phyloP scores from a whole-genome alignment of 2,797 vertebrate species.

The Thalassophryne amazonica region DNA sequence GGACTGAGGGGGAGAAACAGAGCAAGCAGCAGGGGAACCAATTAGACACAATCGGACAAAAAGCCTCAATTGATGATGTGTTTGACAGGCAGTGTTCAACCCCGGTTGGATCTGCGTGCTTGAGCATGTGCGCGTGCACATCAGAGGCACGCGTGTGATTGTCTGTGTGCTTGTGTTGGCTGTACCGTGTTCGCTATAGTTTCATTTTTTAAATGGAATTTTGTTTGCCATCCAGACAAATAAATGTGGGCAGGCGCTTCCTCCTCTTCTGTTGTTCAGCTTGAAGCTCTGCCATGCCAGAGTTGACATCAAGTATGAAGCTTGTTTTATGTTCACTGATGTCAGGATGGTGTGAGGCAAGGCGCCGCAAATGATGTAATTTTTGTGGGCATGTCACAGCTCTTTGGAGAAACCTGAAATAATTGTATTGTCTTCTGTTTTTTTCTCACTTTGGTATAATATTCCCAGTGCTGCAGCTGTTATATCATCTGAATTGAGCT shows the following conservation, averaged over 20 bases:
- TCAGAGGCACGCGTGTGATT: slow-evolving; percentile 10
- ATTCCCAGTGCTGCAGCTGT: too few species aligned
- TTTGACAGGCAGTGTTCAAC: slow-evolving; percentile 75
- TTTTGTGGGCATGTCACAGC: too few species aligned
- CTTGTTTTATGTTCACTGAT: too few species aligned
- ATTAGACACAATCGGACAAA: slow-evolving; percentile 83
- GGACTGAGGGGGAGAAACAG: slow-evolving; percentile 75
- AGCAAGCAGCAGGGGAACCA: slow-evolving; percentile 76
- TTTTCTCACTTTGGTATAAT: too few species aligned
- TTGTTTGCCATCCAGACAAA: slow-evolving; percentile 48
- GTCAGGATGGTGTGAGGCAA: too few species aligned
- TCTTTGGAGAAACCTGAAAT: too few species aligned
- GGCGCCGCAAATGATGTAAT: too few species aligned
- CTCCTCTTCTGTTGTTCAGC: slow-evolving; percentile 66
- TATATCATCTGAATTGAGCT: too few species aligned
- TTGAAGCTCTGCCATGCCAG: slow-evolving; percentile 32
- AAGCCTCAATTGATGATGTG: slow-evolving; percentile 75
- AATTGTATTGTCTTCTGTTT: too few species aligned
- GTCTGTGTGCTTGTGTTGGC: slow-evolving; percentile 1
- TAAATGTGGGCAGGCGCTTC: slow-evolving; percentile 38
- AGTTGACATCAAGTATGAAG: slow-evolving; percentile 55
- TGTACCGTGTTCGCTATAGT: background rate
- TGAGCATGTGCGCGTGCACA: slow-evolving; percentile 2
- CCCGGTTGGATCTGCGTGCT: slow-evolving; percentile 44
- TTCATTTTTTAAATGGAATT: slow-evolving; percentile 31